Evolutionary conservation across 2,797 vertebrate genomes (phyloP), one percentile per base, ranked within the genome.

Genomic region (Hippoglossus hippoglossus): DNA sequence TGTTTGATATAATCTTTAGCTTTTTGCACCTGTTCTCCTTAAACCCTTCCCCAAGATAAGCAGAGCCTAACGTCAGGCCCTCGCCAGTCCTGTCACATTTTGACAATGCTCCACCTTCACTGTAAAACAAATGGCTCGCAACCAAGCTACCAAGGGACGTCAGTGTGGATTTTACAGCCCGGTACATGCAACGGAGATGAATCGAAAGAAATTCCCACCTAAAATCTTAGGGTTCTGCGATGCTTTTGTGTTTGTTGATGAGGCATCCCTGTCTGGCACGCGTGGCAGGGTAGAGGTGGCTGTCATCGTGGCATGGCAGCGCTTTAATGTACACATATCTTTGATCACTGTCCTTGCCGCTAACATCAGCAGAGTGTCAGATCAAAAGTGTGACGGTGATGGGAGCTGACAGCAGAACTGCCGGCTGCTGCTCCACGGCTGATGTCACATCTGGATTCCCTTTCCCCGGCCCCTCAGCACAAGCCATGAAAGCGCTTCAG

Each of bases 361-460:
- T 50, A 81, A 83, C 87, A 78, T 89, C 85, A 79, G 60, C 54
- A 6, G 31, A 24, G 77, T 85, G 88, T 86, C 88, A 85, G 67
- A 79, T 74, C 71, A 80, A 70, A 84, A 54, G 63, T 36, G 80
- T 77, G 78, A 86, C 67, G 76, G 26, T 88, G 90, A 93, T 79
- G 65, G 73, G 61, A 76, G 81, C 63, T 89, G 92, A 89, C 90
- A 92, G 83, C 19, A 55, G 51, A 25, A 76, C 73, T 54, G 69
- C 34, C 2, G 83, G 79, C 74, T 70, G 61, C 74, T 69, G 69
- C 82, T 86, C 72, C 46, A 13, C 66, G 83, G 85, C 80, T 77
- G 68, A 18, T 87, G 89, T 83, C 91, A 83, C 87, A 91, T 93
- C 90, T 91, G 90, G 82, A 90, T 82, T 68, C 71, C 78, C 72